phyloP scores from a whole-genome alignment of 1,140 invertebrate species.

The Drosophila bipectinata region DNA sequence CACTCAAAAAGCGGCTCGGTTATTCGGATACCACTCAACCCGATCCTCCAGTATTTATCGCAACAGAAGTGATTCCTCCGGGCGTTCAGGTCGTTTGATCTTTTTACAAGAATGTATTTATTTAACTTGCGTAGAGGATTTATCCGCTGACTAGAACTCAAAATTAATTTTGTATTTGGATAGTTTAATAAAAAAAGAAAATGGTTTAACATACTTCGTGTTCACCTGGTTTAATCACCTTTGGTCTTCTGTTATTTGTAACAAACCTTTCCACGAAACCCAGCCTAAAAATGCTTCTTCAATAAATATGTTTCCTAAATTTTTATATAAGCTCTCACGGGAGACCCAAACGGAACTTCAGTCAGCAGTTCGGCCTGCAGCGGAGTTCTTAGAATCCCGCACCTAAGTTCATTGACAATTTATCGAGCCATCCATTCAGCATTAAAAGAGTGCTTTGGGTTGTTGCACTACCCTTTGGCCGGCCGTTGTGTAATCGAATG shows the following conservation, averaged over 20 bases:
- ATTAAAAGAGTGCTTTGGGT: conserved; percentile 17
- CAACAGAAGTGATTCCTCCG: too few species aligned
- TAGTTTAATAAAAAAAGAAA: neutral
- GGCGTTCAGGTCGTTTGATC: neutral
- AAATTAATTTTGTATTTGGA: neutral
- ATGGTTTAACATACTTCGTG: neutral
- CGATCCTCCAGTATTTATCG: too few species aligned
- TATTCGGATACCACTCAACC: neutral
- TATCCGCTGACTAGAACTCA: neutral
- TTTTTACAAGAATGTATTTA: neutral
- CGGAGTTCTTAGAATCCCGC: conserved; percentile 37
- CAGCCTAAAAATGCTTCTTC: neutral
- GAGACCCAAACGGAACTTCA: conserved; percentile 41
- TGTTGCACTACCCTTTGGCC: conserved; percentile 40
- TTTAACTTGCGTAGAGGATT: neutral
- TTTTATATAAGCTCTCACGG: conserved; percentile 11
- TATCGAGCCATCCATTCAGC: conserved; percentile 31
- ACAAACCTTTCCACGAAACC: neutral
- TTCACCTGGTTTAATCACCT: too few species aligned
- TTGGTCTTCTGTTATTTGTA: too few species aligned
- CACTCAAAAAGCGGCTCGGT: conserved; percentile 26
- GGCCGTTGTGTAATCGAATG: conserved; percentile 7
- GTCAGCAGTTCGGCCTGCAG: conserved; percentile 46
- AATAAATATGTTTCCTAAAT: neutral
- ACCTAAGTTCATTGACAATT: conserved; percentile 61